Base-by-base conservation (phyloP, 2,113 vertebrate genomes). In the Casuarius casuarius region DNA sequence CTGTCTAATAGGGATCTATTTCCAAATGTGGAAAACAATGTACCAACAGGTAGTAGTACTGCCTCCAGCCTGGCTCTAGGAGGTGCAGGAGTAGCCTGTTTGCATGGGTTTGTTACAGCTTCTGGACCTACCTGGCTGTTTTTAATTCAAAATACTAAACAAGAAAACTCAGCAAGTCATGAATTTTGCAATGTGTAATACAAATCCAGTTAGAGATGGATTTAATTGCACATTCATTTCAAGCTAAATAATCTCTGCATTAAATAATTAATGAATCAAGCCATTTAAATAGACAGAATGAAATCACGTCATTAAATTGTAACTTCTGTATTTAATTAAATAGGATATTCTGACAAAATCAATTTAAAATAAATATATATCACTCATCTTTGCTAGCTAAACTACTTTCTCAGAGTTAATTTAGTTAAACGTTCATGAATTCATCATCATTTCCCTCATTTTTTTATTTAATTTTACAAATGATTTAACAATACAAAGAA, bases 201-300 rank as follows among this genome's bases (percentile, higher is more conserved):
- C 28, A 81, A 91, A 74, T 63, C n/a, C 70, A 46, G 5, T 49
- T 78, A 56, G 9, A 89, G 66, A 52, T 42, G 31, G 29, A 75
- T 89, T 70, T 78, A 84, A 78, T 67, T 84, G 56, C 42, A 61
- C 31, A 61, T 92, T 92, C 6, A 82, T 93, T 92, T 87, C 65
- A 86, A 91, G 80, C n/a, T 84, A 93, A 84, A 95, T 90, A 78
- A 78, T 89, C 6, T 74, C 65, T 84, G 25, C 1, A 5, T 93
- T 92, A 90, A 96, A 95, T 94, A 94, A 89, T 84, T 90, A 89
- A 92, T 92, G 68, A 92, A 81, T 87, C 65, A 84, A 86, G 20
- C 2, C 40, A 81, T 92, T 94, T 81, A 90, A 84, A 92, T 40
- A 77, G 87, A 67, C 61, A 76, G 48, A 89, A 94, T 73, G 7